Conservation (phyloP, 2,888 invertebrate species). For the Celastrina argiolus region DNA sequence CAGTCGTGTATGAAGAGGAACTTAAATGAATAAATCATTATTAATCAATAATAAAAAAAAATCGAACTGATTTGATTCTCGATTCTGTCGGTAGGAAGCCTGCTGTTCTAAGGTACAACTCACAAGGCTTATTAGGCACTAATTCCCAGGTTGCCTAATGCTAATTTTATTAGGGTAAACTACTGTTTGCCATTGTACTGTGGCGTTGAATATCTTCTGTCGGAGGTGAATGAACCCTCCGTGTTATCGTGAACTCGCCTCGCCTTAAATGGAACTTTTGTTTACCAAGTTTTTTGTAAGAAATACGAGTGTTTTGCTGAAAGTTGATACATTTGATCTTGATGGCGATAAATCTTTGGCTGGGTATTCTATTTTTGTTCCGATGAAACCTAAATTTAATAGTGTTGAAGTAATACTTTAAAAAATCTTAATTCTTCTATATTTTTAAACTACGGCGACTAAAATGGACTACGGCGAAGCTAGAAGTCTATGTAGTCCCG, state of each 20-base stretch:
- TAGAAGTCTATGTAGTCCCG: too few relatives aligned
- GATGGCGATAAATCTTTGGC: background rate
- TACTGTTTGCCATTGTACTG: background rate
- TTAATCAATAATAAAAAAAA: too few relatives aligned
- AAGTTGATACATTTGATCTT: slow-evolving; percentile 4
- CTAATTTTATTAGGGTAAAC: background rate
- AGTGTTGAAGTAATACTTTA: too few relatives aligned
- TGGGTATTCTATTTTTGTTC: background rate
- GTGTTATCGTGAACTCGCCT: slow-evolving; percentile 19
- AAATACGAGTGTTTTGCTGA: background rate
- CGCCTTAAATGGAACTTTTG: slow-evolving; percentile 12
- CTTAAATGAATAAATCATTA: too few relatives aligned
- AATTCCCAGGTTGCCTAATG: background rate
- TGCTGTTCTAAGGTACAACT: too few relatives aligned
- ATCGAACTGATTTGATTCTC: too few relatives aligned
- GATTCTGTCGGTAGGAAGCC: too few relatives aligned
- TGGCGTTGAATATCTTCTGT: slow-evolving; percentile 11
- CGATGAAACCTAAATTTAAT: too few relatives aligned
- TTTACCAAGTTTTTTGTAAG: background rate
- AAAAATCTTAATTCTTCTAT: too few relatives aligned
- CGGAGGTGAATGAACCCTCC: slow-evolving; percentile 9
- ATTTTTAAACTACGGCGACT: too few relatives aligned
- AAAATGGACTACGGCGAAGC: too few relatives aligned
- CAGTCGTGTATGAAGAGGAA: too few relatives aligned
- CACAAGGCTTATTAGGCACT: background rate